A percentile compares a stretch with the other conserved stretches of the same genome.
Evolutionary conservation across 2,113 vertebrate genomes (phyloP).

Genomic region (Trematomus loennbergii): DNA sequence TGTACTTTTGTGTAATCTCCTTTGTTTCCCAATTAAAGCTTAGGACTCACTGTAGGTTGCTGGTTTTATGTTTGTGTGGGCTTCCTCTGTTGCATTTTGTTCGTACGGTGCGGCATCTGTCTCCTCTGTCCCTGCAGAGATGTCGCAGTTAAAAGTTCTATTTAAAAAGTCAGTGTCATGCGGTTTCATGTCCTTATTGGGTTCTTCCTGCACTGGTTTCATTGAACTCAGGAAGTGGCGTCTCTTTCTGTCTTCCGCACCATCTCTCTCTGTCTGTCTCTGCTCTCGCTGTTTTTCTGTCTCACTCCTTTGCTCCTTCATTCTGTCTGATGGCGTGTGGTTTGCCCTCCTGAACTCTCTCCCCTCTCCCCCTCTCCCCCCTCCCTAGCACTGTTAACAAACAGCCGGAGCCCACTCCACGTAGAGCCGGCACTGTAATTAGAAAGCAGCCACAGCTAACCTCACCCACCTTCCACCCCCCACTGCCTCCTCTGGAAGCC

Average conservation of each 20-base stretch:
- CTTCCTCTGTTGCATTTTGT: slow-evolving; percentile 73
- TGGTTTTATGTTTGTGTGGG: slow-evolving; percentile 78
- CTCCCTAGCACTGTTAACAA: slow-evolving; percentile 93
- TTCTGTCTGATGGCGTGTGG: slow-evolving; percentile 66
- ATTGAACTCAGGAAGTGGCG: slow-evolving; percentile 51
- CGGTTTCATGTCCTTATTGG: slow-evolving; percentile 54
- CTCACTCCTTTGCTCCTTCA: slow-evolving; percentile 42
- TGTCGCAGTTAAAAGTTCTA: slow-evolving; percentile 35
- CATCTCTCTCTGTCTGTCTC: slow-evolving; percentile 37
- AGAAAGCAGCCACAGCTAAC: slow-evolving; percentile 91
- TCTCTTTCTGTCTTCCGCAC: slow-evolving; percentile 42
- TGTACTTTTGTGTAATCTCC: slow-evolving; percentile 68
- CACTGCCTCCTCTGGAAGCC: slow-evolving; percentile 89
- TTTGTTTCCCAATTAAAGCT: slow-evolving; percentile 77
- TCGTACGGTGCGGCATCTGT: slow-evolving; percentile 45
- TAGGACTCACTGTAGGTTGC: slow-evolving; percentile 68
- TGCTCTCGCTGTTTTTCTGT: slow-evolving; percentile 45
- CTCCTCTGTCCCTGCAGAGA: slow-evolving; percentile 43
- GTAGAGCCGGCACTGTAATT: slow-evolving; percentile 90
- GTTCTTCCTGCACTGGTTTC: slow-evolving; percentile 50
- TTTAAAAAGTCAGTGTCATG: slow-evolving; percentile 53
- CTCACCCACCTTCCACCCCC: slow-evolving; percentile 93
- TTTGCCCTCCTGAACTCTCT: slow-evolving; percentile 79
- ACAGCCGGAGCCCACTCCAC: slow-evolving; percentile 89
- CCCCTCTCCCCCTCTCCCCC: slow-evolving; percentile 66